Base-by-base conservation (phyloP, 2,888 invertebrate genomes). In the Ommatoiulus sabulosus region DNA sequence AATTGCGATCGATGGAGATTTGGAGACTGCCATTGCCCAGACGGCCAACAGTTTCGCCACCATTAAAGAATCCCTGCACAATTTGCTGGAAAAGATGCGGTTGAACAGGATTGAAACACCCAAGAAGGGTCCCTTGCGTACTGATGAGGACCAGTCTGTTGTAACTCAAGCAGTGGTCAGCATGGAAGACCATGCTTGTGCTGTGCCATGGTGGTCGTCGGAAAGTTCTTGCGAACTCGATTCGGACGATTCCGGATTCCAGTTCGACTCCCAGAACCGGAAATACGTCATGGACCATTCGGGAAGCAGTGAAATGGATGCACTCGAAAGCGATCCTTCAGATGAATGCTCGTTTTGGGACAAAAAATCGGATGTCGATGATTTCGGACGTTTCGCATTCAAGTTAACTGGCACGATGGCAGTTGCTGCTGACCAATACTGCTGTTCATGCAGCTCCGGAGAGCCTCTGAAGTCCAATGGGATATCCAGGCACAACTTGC, bases 191-290 rank as follows among this genome's bases (percentile, higher is more conserved):
- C 15, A 35, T 35, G 35, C 12, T 7, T 15, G 80, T 24, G 80
- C 86, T 4, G 24, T 48, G 44, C 86, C 86, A 5, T 86, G 86
- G 86, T 86, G 86, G 86, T 86, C 86, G 10, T 86, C 48, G 48
- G 86, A 86, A 43, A 86, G 86, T 17, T 86, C 86, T 46, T 24
- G 86, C 44, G 48, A 48, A n/a, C 0, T 43, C 3, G 80, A 80
- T 24, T 80, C 80, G 35, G 80, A 80, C 8, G 80, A 80, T 43
- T 80, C 80, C 3, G 80, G 80, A 43, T 80, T 80, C 15, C 80
- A 80, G 80, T 80, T 80, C 35, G 35, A 43, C 35, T 12, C 35
- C 15, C 8, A 35, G 35, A 80, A 80, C 35, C 80, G 15, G 0
- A 80, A 80, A 15, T 80, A 43, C 35, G 80, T 43, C 10, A 80